These are phyloP conservation scores for Drosophila parthenogenetica DNA, from an alignment of 2,888 invertebrate species.

Conservation along the genomic window DNA sequence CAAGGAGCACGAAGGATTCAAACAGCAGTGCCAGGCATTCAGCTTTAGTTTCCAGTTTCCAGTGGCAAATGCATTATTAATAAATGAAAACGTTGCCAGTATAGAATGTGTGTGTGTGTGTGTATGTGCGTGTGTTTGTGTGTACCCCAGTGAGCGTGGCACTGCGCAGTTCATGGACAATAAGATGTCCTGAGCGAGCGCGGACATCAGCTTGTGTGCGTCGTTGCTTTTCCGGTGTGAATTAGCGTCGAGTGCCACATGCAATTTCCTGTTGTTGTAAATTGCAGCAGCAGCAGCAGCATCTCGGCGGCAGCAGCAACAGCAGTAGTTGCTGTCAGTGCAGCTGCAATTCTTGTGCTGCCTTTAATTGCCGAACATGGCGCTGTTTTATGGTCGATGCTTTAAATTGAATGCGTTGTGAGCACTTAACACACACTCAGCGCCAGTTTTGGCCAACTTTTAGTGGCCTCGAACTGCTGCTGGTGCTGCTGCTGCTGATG, in stretches of 20 bases:
- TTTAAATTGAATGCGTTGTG: conserved; percentile 58
- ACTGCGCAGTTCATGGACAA: conserved; percentile 54
- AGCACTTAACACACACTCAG: conserved; percentile 46
- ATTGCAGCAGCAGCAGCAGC: conserved; percentile 46
- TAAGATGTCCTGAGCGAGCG: conserved; percentile 59
- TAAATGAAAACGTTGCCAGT: conserved; percentile 62
- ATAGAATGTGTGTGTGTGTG: conserved; percentile 45
- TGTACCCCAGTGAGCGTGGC: conserved; percentile 31
- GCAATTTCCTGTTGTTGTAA: conserved; percentile 78
- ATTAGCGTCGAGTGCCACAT: conserved; percentile 78
- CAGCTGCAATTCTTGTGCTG: conserved; percentile 39
- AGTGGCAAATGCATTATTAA: conserved; percentile 68
- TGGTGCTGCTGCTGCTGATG: conserved; percentile 20
- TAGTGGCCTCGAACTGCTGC: conserved; percentile 27
- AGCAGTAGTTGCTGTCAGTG: conserved; percentile 9
- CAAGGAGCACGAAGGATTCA: conserved; percentile 35
- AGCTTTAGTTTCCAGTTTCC: conserved; percentile 12
- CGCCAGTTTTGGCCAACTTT: conserved; percentile 34
- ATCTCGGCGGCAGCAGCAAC: conserved; percentile 15
- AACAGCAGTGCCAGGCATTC: conserved; percentile 8
- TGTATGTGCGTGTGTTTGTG: conserved; percentile 13
- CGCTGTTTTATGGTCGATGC: conserved; percentile 51
- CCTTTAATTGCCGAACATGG: conserved; percentile 63
- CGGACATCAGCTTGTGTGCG: conserved; percentile 55
- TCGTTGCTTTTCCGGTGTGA: conserved; percentile 72